These are phyloP conservation scores for Asarcornis scutulata DNA, from an alignment of 2,113 vertebrate genomes.

Conservation along the genomic window DNA sequence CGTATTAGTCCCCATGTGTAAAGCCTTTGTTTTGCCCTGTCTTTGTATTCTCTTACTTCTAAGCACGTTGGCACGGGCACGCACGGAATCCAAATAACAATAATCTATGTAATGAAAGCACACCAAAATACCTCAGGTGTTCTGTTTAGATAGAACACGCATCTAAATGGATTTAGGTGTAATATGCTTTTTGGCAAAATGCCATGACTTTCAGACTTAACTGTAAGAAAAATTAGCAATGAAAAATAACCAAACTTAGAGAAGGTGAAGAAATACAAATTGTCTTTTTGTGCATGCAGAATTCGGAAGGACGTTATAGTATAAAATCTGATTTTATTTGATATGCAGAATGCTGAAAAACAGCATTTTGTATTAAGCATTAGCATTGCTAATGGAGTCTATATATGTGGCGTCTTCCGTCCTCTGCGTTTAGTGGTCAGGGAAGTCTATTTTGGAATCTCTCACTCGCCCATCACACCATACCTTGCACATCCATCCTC, in stretches of 20 bases:
- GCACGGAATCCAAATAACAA: not conserved
- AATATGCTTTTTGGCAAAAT: not conserved
- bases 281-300: not conserved
- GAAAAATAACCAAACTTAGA: not conserved
- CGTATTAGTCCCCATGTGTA: not conserved
- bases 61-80: not conserved
- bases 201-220: not conserved
- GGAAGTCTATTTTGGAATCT: not conserved
- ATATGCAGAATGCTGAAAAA: not conserved
- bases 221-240: not conserved
- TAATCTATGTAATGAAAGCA: not conserved
- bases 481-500: not conserved
- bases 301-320: not conserved
- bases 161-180: constrained; percentile 5
- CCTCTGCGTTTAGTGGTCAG: not conserved
- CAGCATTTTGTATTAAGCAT: not conserved
- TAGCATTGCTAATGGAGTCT: not conserved
- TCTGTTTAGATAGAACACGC: not conserved
- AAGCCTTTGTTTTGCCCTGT: not conserved
- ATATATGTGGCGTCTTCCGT: not conserved
- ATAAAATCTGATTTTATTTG: not conserved
- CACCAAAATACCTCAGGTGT: not conserved
- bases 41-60: not conserved
- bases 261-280: not conserved
- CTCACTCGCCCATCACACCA: fast-evolving